Evolutionary conservation across 2,113 vertebrate genomes (phyloP), one percentile per base, ranked within the genome.

Genomic region (Syrrhaptes paradoxus): DNA sequence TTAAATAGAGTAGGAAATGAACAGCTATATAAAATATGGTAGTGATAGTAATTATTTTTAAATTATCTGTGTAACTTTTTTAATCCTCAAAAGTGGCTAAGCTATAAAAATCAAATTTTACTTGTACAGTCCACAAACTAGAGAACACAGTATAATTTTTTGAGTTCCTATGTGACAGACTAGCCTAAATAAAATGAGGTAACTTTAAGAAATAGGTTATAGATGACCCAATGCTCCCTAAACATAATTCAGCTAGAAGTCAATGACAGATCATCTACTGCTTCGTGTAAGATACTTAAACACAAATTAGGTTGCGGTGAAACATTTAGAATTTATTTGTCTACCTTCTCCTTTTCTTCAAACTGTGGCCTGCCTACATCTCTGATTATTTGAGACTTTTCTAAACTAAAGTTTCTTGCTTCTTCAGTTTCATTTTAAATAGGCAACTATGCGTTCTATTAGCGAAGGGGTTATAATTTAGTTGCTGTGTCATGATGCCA

Each of bases 401-500:
- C 24, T 84, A 24, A 81, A 21, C 22, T 52, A 51, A 91, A 94
- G 59, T 80, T 90, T 70, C 57, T 80, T 57, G 9, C 75, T 74
- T 77, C 41, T 67, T 86, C 13, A 16, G 15, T 74, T 83, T 28
- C 32, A 26, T 81, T 88, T 82, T 72, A 88, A 83, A 77, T 55
- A 74, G 51, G 24, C 11, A 81, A 81, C 67, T 89, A 51, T 34
- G 36, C 7, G 2, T 36, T 86, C 52, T 84, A 29, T 78, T 93
- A 76, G 25, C 4, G 7, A 90, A 96, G 85, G 74, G 25, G n/a
- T 90, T 96, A 61, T 90, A 71, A 87, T 85, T 95, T 85, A 94
- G 92, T 89, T 92, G 96, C 95, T 95, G 89, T 95, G 96, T 97
- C 93, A 97, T 21, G 78, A 90, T 82, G 52, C 73, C 61, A 74